Percentiles rank a stretch among this genome's conserved stretches.
phyloP scores from a whole-genome alignment of 2,113 vertebrate species.

The Collichthys lucidus region DNA sequence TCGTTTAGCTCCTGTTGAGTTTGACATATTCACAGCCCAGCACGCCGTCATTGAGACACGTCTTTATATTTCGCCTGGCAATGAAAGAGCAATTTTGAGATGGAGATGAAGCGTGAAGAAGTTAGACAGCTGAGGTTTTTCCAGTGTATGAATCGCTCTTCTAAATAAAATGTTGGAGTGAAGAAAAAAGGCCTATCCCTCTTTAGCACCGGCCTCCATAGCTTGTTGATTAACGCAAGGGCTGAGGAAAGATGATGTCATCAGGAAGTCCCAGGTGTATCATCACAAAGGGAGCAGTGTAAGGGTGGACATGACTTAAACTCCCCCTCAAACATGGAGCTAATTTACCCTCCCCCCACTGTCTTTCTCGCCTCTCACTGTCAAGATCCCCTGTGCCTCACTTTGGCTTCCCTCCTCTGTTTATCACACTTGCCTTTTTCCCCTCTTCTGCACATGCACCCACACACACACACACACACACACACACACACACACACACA shows the following conservation, averaged over 20 bases:
- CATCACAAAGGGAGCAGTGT: conserved; percentile 79
- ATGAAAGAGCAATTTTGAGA: conserved; percentile 51
- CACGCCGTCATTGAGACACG: background rate
- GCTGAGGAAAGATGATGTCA: conserved; percentile 71
- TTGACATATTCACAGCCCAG: conserved; percentile 36
- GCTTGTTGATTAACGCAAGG: conserved; percentile 56
- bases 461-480: conserved; percentile 45
- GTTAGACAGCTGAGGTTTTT: conserved; percentile 48
- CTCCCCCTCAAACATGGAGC: conserved; percentile 53
- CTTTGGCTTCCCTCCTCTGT: conserved; percentile 50
- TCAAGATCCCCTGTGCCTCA: conserved; percentile 46
- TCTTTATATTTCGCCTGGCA: conserved; percentile 38
- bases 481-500: conserved; percentile 29
- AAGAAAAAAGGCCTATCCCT: conserved; percentile 58
- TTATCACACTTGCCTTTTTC: conserved; percentile 52
- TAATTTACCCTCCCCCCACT: conserved; percentile 42
- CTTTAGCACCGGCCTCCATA: conserved; percentile 34
- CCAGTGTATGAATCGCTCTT: conserved; percentile 36
- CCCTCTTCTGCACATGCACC: conserved; percentile 11
- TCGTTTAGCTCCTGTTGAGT: conserved; percentile 23
- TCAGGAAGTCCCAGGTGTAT: conserved; percentile 78
- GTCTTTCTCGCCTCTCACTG: conserved; percentile 28
- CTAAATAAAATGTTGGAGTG: conserved; percentile 30
- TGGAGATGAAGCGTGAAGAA: conserved; percentile 44
- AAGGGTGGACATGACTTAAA: conserved; percentile 45